Percentiles rank a stretch among this genome's conserved stretches.
Conservation (phyloP, 2,797 vertebrate species). For the Paedocypris micromegethes region DNA sequence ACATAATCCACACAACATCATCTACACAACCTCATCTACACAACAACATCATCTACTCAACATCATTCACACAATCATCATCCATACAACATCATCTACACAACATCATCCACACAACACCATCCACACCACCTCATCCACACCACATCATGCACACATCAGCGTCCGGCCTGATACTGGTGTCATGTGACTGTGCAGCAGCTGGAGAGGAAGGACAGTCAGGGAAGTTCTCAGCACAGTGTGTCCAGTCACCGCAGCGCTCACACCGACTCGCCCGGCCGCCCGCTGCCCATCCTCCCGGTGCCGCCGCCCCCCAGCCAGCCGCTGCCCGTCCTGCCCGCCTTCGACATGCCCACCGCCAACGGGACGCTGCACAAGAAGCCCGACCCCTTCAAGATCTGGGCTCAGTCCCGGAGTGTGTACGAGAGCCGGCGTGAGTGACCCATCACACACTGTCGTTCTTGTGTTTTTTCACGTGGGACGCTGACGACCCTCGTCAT, state of each 20-base stretch:
- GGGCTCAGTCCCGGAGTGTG: slow-evolving; percentile 99
- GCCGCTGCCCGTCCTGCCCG: slow-evolving; percentile 70
- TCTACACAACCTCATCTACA: no score
- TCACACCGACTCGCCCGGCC: slow-evolving; percentile 80
- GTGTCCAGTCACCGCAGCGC: slow-evolving; percentile 87
- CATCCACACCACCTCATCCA: no score
- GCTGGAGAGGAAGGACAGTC: slow-evolving; percentile 97
- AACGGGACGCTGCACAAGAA: slow-evolving; percentile 90
- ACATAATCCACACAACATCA: no score
- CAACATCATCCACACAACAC: no score
- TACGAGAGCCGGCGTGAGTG: slow-evolving; percentile 98
- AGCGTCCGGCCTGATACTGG: background rate
- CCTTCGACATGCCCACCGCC: slow-evolving; percentile 67
- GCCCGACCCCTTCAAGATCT: slow-evolving; percentile 98
- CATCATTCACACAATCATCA: no score
- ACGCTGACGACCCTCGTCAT: no score
- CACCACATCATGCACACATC: no score
- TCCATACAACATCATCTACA: no score
- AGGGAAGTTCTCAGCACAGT: slow-evolving; percentile 94
- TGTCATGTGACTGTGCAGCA: slow-evolving; percentile 64
- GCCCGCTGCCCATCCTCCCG: slow-evolving; percentile 36
- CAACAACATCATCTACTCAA: no score
- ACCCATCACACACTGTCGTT: background rate
- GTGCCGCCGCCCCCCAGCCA: slow-evolving; percentile 71
- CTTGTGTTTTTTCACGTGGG: no score